Conservation (phyloP, 2,797 vertebrate genomes). For the Myiothlypis chrysogaster region DNA sequence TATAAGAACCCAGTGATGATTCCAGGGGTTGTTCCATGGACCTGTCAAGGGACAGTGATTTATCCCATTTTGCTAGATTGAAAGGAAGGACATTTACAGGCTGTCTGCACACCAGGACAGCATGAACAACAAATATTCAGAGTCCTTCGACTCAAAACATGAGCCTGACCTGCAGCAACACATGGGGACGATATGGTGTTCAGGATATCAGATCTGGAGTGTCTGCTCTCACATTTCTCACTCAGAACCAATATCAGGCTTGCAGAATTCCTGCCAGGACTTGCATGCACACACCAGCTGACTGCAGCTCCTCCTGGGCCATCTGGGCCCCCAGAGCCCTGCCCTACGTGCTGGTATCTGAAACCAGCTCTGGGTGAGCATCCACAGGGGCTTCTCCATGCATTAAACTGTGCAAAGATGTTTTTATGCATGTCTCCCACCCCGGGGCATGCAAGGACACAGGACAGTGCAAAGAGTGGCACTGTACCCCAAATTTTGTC, state of each 20-base stretch:
- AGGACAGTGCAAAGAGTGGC: not conserved
- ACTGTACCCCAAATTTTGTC: not conserved
- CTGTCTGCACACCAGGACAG: not conserved
- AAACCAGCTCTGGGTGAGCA: not conserved
- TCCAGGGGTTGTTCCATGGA: not conserved
- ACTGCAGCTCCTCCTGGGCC: not conserved
- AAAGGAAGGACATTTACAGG: not conserved
- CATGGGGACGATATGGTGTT: not conserved
- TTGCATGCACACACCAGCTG: not conserved
- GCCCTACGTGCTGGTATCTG: not conserved
- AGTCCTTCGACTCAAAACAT: not conserved
- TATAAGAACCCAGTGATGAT: not conserved
- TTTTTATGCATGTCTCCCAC: not conserved
- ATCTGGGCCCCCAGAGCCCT: not conserved
- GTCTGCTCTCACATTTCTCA: conserved; percentile 27
- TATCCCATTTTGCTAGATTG: not conserved
- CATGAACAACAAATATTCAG: not conserved
- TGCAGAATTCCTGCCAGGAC: not conserved
- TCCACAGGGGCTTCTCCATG: not conserved
- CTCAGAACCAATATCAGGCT: conserved; percentile 15
- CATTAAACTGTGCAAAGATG: not conserved
- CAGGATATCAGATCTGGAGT: not conserved
- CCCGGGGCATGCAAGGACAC: not conserved
- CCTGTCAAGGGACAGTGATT: not conserved
- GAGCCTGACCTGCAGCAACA: not conserved